Conservation (phyloP, 2,888 invertebrate genomes). For the Troilus luridus region DNA sequence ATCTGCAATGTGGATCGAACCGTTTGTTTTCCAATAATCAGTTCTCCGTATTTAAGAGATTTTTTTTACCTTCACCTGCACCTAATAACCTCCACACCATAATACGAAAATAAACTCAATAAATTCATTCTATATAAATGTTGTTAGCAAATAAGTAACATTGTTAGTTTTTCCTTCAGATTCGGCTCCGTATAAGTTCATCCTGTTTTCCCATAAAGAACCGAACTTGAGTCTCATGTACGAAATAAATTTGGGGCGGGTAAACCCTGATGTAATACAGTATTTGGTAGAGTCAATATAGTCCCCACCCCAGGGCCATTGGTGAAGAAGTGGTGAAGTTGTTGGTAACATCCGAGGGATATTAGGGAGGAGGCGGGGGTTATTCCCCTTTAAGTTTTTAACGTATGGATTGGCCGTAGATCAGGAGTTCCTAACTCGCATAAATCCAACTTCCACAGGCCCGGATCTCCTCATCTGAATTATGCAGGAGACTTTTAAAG, state of each 20-base stretch:
- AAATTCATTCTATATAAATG: no score
- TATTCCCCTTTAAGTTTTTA: conserved; percentile 46
- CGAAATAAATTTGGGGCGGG: conserved; percentile 26
- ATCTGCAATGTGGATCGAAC: no score
- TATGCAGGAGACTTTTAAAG: conserved; percentile 49
- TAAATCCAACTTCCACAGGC: conserved; percentile 39
- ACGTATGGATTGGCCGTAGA: conserved; percentile 50
- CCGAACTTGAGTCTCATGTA: conserved; percentile 9
- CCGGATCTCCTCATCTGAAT: conserved; percentile 45
- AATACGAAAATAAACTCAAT: no score
- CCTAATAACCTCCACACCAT: no score
- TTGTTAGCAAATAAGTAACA: background rate
- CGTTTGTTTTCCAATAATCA: no score
- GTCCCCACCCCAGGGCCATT: conserved; percentile 33
- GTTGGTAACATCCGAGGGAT: conserved; percentile 50
- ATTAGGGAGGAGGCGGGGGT: conserved; percentile 22
- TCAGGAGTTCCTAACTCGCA: conserved; percentile 43
- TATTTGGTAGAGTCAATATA: conserved; percentile 41
- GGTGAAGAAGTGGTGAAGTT: conserved; percentile 49
- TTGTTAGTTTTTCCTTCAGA: background rate
- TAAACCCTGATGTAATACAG: conserved; percentile 35
- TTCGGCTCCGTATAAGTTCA: background rate
- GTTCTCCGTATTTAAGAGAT: no score
- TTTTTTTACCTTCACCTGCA: no score
- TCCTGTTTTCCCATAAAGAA: conserved; percentile 30